Evolutionary conservation across 2,113 vertebrate species (phyloP).

Genomic region (Hemiscyllium ocellatum): DNA sequence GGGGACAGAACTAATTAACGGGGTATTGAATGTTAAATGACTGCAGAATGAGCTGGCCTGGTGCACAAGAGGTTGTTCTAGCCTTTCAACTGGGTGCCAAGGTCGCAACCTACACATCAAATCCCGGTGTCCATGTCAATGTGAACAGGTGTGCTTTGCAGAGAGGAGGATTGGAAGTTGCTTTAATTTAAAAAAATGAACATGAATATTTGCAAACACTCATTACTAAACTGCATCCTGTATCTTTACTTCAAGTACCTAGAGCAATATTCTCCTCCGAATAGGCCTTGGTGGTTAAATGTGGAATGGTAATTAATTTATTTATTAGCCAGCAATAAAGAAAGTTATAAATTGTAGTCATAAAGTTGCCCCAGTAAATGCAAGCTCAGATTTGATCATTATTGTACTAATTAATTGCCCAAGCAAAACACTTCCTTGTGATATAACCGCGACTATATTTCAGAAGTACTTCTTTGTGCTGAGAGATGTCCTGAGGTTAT

Average conservation of each 20-base stretch:
- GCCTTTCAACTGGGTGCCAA: neutral
- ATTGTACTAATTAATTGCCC: neutral
- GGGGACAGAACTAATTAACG: neutral
- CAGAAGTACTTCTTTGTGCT: neutral
- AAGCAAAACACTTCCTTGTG: neutral
- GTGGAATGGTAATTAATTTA: neutral
- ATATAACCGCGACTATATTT: neutral
- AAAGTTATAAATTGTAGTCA: neutral
- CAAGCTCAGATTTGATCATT: neutral
- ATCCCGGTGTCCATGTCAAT: neutral
- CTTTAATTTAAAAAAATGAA: neutral
- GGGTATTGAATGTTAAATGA: neutral
- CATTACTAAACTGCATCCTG: neutral
- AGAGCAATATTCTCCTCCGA: neutral
- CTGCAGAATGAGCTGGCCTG: neutral
- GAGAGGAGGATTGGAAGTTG: neutral
- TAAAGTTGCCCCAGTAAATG: neutral
- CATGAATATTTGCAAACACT: neutral
- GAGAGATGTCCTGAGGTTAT: neutral
- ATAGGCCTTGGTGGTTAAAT: neutral
- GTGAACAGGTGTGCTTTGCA: neutral
- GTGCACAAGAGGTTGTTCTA: neutral
- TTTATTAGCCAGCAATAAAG: neutral
- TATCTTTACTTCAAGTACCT: neutral
- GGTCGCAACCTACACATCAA: neutral